Evolutionary conservation across 2,888 invertebrate genomes (phyloP).

Genomic region (Eupithecia exiguata): DNA sequence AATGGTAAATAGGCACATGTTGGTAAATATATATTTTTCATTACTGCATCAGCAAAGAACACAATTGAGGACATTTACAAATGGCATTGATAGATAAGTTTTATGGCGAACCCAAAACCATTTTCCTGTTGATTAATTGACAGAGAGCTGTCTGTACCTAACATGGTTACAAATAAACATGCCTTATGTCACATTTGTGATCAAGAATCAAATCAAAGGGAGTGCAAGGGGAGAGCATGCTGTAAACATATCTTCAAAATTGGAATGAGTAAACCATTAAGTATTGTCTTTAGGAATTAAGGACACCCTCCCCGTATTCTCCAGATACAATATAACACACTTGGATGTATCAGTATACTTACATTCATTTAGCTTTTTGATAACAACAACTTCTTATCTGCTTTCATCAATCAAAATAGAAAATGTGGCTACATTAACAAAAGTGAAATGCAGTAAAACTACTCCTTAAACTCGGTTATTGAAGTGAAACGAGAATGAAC

Average conservation of each 20-base stretch:
- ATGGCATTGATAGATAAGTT: conserved; percentile 46
- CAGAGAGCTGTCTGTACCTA: conserved; percentile 69
- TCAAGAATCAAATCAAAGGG: conserved; percentile 38
- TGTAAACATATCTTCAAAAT: conserved; percentile 40
- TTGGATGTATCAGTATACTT: conserved; percentile 34
- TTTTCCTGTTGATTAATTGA: conserved; percentile 70
- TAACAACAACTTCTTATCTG: conserved; percentile 65
- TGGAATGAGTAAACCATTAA: conserved; percentile 44
- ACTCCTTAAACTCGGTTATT: conserved; percentile 27
- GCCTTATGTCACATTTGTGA: conserved; percentile 58
- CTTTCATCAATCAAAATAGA: conserved; percentile 71
- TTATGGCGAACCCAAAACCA: conserved; percentile 43
- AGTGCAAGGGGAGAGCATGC: conserved; percentile 51
- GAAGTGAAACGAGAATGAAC: conserved; percentile 38
- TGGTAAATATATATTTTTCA: conserved; percentile 42
- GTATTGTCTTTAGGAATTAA: conserved; percentile 53
- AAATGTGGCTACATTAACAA: conserved; percentile 48
- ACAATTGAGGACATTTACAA: conserved; percentile 41
- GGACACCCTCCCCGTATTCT: conserved; percentile 58
- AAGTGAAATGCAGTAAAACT: conserved; percentile 29
- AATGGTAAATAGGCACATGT: conserved; percentile 47
- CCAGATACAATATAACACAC: conserved; percentile 35
- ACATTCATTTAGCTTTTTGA: conserved; percentile 37
- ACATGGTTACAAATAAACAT: conserved; percentile 61
- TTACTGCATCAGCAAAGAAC: conserved; percentile 31